phyloP scores from a whole-genome alignment of 2,888 invertebrate genomes.

The Parnassius smintheus region DNA sequence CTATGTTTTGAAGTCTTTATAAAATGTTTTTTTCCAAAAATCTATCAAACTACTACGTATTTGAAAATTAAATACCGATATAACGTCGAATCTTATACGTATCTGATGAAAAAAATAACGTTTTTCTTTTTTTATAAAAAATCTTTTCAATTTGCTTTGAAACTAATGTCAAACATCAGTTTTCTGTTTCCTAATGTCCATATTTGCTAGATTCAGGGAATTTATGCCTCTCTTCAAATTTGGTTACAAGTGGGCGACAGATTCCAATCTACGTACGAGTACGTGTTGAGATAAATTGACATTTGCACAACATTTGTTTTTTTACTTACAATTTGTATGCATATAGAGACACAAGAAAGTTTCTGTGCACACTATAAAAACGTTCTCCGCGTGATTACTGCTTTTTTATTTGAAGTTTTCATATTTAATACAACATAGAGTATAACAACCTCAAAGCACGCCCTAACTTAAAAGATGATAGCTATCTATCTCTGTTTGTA shows the following conservation, averaged over 20 bases:
- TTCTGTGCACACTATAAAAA: slow-evolving; percentile 27
- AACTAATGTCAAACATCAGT: no score
- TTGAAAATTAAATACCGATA: no score
- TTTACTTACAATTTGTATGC: slow-evolving; percentile 46
- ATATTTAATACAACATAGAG: slow-evolving; percentile 12
- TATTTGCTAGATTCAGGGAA: slow-evolving; percentile 13
- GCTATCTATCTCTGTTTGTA: neutral
- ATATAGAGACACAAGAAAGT: slow-evolving; percentile 30
- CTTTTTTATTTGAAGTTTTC: no score
- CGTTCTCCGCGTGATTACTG: slow-evolving; percentile 19
- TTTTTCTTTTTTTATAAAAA: no score
- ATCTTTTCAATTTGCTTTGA: no score
- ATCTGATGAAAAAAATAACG: no score
- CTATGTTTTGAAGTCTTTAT: no score
- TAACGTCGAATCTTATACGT: no score
- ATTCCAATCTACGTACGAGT: slow-evolving; percentile 45
- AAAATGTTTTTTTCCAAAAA: no score
- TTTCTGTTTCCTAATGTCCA: neutral
- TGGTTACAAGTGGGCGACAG: slow-evolving; percentile 44
- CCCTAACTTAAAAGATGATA: neutral
- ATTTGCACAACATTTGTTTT: slow-evolving; percentile 40
- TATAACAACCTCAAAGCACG: neutral
- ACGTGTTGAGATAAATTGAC: slow-evolving; percentile 45
- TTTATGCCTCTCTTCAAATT: slow-evolving; percentile 31
- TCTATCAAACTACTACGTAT: no score